Percentiles rank a stretch among this genome's conserved stretches.
phyloP scores from a whole-genome alignment of 2,113 vertebrate genomes.

The Thamnaconus septentrionalis region DNA sequence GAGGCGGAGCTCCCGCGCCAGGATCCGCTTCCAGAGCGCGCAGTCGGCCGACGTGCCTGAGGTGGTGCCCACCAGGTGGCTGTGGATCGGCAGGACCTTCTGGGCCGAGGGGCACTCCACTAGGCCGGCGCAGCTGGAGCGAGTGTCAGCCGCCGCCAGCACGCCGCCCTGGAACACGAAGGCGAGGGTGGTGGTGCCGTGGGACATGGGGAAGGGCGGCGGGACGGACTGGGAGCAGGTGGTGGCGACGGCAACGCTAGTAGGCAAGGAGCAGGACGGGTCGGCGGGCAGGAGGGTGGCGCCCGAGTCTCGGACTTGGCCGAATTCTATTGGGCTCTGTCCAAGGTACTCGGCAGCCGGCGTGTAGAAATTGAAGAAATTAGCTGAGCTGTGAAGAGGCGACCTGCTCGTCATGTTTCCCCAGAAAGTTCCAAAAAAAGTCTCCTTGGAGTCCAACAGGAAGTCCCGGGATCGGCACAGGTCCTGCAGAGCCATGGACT shows the following conservation, averaged over 20 bases:
- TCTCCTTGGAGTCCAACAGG: conserved; percentile 2
- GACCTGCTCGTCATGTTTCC: conserved; percentile 12
- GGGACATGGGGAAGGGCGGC: conserved; percentile 75
- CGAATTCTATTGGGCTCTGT: conserved; percentile 70
- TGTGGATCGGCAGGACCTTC: conserved; percentile 85
- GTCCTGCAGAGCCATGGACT: conserved; percentile 77
- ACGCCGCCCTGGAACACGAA: conserved; percentile 83
- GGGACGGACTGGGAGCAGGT: conserved; percentile 57
- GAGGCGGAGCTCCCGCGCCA: conserved; percentile 79
- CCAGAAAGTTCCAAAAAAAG: conserved; percentile 19
- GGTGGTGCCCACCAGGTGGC: conserved; percentile 82
- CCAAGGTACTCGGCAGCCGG: conserved; percentile 66
- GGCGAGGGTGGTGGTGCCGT: conserved; percentile 87
- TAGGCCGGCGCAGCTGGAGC: conserved; percentile 80
- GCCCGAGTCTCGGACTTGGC: conserved; percentile 53
- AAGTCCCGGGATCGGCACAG: conserved; percentile 68
- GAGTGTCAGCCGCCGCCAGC: conserved; percentile 84
- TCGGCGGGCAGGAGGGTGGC: conserved; percentile 5
- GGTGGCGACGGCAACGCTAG: conserved; percentile 3
- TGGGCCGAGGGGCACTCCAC: conserved; percentile 79
- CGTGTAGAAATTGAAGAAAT: conserved; percentile 57
- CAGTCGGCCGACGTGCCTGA: conserved; percentile 87
- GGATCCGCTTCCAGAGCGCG: conserved; percentile 79
- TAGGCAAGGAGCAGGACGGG: conserved; percentile 12
- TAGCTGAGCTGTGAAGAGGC: conserved; percentile 16